These are phyloP conservation scores for Sycobia sp. DNA, from an alignment of 1,140 invertebrate species.

Conservation along the genomic window DNA sequence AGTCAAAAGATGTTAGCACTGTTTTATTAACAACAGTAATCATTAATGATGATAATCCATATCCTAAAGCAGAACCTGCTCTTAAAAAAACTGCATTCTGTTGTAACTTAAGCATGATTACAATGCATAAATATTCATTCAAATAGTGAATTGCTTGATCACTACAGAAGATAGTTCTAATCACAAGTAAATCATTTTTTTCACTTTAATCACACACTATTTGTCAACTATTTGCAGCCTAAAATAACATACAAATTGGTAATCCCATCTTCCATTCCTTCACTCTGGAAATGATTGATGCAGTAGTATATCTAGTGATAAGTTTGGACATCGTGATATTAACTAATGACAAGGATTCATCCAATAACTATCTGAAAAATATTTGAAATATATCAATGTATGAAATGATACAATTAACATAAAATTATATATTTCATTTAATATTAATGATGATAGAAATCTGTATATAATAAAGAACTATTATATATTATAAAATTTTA, in stretches of 20 bases:
- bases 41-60: conserved; percentile 88
- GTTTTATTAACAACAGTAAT: conserved; percentile 97
- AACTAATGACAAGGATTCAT: not conserved
- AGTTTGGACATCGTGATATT: conserved; percentile 5
- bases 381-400: too few relatives aligned
- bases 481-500: too few relatives aligned
- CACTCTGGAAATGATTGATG: conserved; percentile 5
- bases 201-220: conserved; percentile 4
- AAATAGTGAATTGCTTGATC: not conserved
- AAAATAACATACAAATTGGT: conserved; percentile 44
- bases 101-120: conserved; percentile 39
- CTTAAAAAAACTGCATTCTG: conserved; percentile 53
- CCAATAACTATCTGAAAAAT: conserved; percentile 2
- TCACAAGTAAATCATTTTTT: conserved; percentile 1
- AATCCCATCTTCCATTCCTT: conserved; percentile 41
- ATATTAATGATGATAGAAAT: too few relatives aligned
- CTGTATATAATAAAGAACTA: too few relatives aligned
- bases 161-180: conserved; percentile 4
- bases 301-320: not conserved
- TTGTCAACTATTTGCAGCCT: conserved; percentile 23
- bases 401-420: too few relatives aligned
- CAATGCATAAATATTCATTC: not conserved
- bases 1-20: conserved; percentile 86
- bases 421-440: too few relatives aligned
- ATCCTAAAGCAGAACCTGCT: conserved; percentile 78